phyloP scores from a whole-genome alignment of 2,888 invertebrate species.

The Dyspetes luteomarginatus region DNA sequence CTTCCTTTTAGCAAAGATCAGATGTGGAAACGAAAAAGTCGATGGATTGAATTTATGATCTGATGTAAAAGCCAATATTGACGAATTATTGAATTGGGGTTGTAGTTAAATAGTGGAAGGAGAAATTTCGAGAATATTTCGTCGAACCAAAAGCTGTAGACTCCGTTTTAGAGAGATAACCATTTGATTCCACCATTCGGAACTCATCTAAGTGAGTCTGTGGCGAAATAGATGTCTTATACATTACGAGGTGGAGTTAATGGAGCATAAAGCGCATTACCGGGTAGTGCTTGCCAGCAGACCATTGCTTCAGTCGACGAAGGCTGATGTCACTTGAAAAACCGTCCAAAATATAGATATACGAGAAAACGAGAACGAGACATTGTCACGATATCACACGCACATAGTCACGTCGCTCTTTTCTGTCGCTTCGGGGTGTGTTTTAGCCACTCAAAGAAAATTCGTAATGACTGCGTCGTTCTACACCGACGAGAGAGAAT shows the following conservation, averaged over 20 bases:
- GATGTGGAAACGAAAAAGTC: not conserved
- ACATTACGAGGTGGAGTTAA: conserved; percentile 74
- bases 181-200: conserved; percentile 12
- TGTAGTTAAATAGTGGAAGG: not conserved
- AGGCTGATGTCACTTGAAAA: conserved; percentile 60
- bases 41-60: conserved; percentile 3
- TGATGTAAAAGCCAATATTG: not conserved
- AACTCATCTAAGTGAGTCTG: conserved; percentile 3
- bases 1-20: conserved; percentile 19
- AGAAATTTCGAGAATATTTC: not conserved
- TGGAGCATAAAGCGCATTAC: conserved; percentile 80
- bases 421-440: conserved; percentile 18
- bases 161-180: not conserved
- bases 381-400: conserved; percentile 19
- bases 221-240: conserved; percentile 36
- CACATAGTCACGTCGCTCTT: conserved; percentile 31
- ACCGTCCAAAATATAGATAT: conserved; percentile 44
- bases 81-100: not conserved
- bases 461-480: conserved; percentile 67
- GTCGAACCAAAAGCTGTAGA: not conserved
- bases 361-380: conserved; percentile 67
- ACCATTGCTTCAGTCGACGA: conserved; percentile 59
- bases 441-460: conserved; percentile 60
- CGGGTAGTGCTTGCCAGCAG: conserved; percentile 74
- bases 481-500: conserved; percentile 45